Percentiles rank a stretch among this genome's conserved stretches.
These are phyloP conservation scores for Paraescarpia echinospica DNA, from an alignment of 1,140 invertebrate genomes.

Conservation along the genomic window DNA sequence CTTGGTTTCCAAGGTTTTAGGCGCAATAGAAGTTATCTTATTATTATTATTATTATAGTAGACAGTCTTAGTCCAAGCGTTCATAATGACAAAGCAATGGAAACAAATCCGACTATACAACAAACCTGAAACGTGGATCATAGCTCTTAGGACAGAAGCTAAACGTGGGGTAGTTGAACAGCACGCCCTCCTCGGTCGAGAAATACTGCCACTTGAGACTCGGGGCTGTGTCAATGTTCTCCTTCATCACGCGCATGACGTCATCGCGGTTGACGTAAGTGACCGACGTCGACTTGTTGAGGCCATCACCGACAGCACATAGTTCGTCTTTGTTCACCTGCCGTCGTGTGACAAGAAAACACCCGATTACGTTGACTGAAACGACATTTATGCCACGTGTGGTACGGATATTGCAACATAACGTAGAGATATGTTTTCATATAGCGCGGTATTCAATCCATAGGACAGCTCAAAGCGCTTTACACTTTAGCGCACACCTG, in stretches of 20 bases:
- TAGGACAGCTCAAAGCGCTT: no score
- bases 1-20: no score
- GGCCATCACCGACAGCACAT: not conserved
- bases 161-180: constrained; percentile 21
- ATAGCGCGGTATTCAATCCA: no score
- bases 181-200: constrained; percentile 27
- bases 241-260: constrained; percentile 24
- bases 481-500: no score
- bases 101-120: not conserved
- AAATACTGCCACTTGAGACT: constrained; percentile 32
- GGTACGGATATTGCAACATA: no score
- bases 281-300: not conserved
- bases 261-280: constrained; percentile 9
- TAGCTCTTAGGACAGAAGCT: constrained; percentile 20
- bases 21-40: no score
- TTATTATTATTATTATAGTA: no score
- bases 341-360: not conserved
- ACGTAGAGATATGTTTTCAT: no score
- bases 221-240: constrained; percentile 19
- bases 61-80: no score
- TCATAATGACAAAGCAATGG: not conserved
- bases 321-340: not conserved
- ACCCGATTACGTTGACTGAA: not conserved
- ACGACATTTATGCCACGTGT: no score
- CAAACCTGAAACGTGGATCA: constrained; percentile 27